Conservation (phyloP, 2,888 invertebrate genomes). For the Cyaniris semiargus region DNA sequence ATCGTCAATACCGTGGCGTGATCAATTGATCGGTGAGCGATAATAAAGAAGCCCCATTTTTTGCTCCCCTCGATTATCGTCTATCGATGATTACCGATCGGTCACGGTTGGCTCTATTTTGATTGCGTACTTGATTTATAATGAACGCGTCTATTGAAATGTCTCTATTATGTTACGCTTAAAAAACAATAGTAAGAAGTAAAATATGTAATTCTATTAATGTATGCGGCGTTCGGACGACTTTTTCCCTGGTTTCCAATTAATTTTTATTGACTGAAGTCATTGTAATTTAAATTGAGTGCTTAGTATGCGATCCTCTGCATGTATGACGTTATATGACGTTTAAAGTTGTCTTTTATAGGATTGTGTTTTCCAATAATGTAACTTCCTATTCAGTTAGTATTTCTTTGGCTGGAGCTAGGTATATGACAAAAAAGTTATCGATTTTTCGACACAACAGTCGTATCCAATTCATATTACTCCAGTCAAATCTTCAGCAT, state of each 20-base stretch:
- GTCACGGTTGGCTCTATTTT: constrained; percentile 58
- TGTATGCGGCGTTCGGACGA: neutral
- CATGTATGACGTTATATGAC: neutral
- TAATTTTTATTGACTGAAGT: constrained; percentile 3
- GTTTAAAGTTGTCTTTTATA: neutral
- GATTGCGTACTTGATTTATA: constrained; percentile 60
- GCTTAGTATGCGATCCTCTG: neutral
- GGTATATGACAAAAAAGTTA: neutral
- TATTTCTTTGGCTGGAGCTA: neutral
- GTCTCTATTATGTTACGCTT: constrained; percentile 51
- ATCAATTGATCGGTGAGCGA: constrained; percentile 71
- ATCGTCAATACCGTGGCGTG: constrained; percentile 73
- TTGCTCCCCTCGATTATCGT: constrained; percentile 61
- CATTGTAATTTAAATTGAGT: constrained; percentile 7
- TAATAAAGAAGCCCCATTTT: constrained; percentile 64
- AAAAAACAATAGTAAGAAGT: constrained; percentile 34
- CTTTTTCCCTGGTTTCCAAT: constrained; percentile 1
- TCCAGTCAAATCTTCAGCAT: constrained; percentile 37
- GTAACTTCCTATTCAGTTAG: neutral
- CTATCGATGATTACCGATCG: constrained; percentile 60
- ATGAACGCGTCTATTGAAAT: constrained; percentile 65
- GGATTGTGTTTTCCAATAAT: neutral
- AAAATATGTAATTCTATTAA: constrained; percentile 33
- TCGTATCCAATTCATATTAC: constrained; percentile 14
- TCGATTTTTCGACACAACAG: constrained; percentile 3